Conservation (phyloP, 2,113 vertebrate genomes). For the Rhinolophus ferrumequinum region DNA sequence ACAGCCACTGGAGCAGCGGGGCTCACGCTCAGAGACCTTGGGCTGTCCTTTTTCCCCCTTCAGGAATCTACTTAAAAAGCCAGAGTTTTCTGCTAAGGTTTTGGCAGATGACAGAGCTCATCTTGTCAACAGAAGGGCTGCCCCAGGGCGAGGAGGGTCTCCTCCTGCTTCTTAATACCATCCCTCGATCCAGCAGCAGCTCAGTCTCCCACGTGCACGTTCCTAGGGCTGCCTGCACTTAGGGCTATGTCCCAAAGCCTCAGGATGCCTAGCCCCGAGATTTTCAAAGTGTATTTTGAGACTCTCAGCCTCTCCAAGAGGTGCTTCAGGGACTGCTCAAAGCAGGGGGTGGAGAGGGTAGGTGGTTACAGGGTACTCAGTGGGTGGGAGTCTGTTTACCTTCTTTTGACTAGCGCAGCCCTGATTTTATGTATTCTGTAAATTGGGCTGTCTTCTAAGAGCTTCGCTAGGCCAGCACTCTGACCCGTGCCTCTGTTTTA, state of each 20-base stretch:
- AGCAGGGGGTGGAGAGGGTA: not conserved
- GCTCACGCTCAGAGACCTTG: not conserved
- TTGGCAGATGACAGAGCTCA: not conserved
- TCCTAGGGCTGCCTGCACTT: not conserved
- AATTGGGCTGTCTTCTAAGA: not conserved
- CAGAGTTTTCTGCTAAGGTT: not conserved
- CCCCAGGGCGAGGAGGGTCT: not conserved
- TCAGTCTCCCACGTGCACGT: rapidly evolving
- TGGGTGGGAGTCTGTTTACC: not conserved
- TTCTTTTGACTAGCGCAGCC: not conserved
- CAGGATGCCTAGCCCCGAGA: no score
- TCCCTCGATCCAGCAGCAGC: not conserved
- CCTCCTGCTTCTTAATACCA: not conserved
- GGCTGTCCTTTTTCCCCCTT: not conserved
- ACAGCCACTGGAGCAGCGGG: not conserved
- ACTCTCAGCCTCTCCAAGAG: not conserved
- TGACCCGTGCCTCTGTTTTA: not conserved
- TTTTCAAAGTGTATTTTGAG: not conserved
- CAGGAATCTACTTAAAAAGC: not conserved
- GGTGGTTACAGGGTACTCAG: not conserved
- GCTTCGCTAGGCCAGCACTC: not conserved
- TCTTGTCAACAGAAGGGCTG: not conserved
- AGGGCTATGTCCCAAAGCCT: not conserved
- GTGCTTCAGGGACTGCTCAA: not conserved
- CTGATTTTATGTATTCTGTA: not conserved